Conservation (phyloP, 2,113 vertebrate genomes). For the Chrysochloris asiatica region DNA sequence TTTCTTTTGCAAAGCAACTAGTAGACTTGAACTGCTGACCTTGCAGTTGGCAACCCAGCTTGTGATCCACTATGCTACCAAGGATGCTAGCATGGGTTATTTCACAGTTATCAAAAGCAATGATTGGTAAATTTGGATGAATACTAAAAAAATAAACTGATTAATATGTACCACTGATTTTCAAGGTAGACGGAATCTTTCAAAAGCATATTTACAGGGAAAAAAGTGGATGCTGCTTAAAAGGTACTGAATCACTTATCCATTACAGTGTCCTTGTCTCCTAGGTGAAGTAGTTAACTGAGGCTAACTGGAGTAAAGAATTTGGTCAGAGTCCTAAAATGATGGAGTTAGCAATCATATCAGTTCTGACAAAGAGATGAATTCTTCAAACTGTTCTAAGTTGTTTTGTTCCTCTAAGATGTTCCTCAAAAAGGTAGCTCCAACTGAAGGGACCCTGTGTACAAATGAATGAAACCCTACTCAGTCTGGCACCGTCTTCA, state of each 20-base stretch:
- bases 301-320: neutral
- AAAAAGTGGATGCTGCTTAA: neutral
- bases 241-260: neutral
- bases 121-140: neutral
- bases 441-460: no score
- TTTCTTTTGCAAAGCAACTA: no score
- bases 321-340: neutral
- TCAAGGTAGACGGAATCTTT: slow-evolving; percentile 17
- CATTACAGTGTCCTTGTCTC: neutral
- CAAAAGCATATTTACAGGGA: neutral
- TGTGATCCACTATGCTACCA: no score
- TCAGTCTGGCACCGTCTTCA: no score
- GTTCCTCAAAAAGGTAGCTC: neutral
- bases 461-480: no score
- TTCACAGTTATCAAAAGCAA: slow-evolving; percentile 33
- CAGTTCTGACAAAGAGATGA: neutral
- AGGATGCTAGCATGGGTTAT: neutral
- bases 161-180: neutral
- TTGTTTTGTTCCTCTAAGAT: slow-evolving; percentile 8
- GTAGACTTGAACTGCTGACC: no score
- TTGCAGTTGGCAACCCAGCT: no score
- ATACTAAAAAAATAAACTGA: neutral
- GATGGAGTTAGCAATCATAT: neutral
- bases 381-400: neutral
- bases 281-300: neutral